Evolutionary conservation across 2,797 vertebrate genomes (phyloP), one percentile per base, ranked within the genome.

Genomic region (Psittacula derbiana): DNA sequence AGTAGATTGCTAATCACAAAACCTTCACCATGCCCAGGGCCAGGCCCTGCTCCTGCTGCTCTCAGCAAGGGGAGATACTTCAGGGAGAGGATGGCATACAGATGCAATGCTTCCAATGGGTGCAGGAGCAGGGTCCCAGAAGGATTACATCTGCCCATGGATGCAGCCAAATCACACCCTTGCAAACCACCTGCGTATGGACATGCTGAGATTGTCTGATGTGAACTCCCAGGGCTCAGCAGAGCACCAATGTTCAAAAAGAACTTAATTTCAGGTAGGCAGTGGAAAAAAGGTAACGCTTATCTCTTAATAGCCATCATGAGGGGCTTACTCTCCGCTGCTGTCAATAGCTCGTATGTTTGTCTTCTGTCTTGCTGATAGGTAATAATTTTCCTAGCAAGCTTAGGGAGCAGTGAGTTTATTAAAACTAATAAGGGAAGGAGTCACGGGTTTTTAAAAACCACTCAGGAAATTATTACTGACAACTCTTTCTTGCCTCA

Each of bases 341-440:
- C 89, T 98, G 98, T 97, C 98, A 97, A 95, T 97, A 98, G 89
- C 94, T 91, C 91, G 5, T 16, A 10, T 93, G 94, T 94, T 97
- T 96, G 96, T 97, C 96, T 96, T 98, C 90, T 93, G 70, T 98
- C 97, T 98, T 98, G 93, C 97, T 97, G 98, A 98, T 97, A 97
- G 97, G 96, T 96, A 98, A 98, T 98, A 98, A 98, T 98, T 98
- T 97, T 76, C 97, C 49, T 49, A 94, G 95, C 60, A 86, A 97
- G 97, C 97, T 96, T 66, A 95, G 97, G 97, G 97, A 97, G 86
- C 88, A 57, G 87, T 60, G 94, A 94, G 94, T 97, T 98, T 96
- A 98, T 98, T 98, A 98, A 97, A 98, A 96, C 95, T 91, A 97
- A 95, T 96, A 95, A 95, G 95, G 95, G 88, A 95, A 62, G 66